Evolutionary conservation across 2,888 invertebrate genomes (phyloP), one percentile per base, ranked within the genome.

Genomic region (Ophion ventricosus): DNA sequence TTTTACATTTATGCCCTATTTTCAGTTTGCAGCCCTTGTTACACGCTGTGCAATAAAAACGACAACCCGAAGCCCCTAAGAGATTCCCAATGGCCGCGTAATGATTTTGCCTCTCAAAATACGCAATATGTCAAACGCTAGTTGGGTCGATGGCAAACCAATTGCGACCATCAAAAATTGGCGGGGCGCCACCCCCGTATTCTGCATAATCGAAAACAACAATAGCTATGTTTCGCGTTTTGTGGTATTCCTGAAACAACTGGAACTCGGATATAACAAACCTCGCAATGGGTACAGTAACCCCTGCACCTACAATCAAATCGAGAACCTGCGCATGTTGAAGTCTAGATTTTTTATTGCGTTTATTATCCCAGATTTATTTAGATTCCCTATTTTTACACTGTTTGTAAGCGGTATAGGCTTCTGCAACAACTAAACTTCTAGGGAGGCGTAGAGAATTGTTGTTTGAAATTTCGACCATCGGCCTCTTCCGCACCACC

Each of bases 361-460:
- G 59, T 59, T 25, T 59, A 7, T 4, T 10, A 7, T 20, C 25
- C 59, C 59, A 59, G 0, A 11, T 2, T 11, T 23, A 25, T 10
- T 11, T 11, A 43, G 43, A 14, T 10, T 11, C 43, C 10, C 11
- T 14, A 14, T 43, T 43, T 43, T 43, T 14, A 59, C 59, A n/a
- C 11, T 10, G 20, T 8, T 59, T 11, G 23, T 59, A 59, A 23
- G 11, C 23, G 23, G 8, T 8, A 11, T 23, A 5, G 29, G 82
- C 84, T 25, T 81, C 74, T 17, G 78, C 63, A 29, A 84, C 79
- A 11, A 87, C 86, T 11, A 82, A 87, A 81, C 84, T 87, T 35
- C 29, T 87, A 87, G 76, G 87, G 82, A 77, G 75, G 85, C 57
- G 77, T 87, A 23, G 86, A 88, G 83, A 59, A 40, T 14, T 40